Evolutionary conservation across 2,797 vertebrate genomes (phyloP), one percentile per base, ranked within the genome.

Genomic region (Chrosomus eos): DNA sequence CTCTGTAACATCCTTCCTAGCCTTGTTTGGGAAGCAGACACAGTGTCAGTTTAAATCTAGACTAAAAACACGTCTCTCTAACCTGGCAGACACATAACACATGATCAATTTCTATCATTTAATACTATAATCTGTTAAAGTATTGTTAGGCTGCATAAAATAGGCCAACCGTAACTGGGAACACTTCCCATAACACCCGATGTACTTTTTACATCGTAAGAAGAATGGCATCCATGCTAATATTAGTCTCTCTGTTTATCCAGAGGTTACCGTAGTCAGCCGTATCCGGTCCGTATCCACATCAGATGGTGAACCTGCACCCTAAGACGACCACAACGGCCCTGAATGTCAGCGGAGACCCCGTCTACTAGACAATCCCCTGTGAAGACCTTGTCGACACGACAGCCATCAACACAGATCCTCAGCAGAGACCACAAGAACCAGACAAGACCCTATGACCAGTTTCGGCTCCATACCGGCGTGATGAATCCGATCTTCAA

Each of bases 201-300:
- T 31, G 62, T 64, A 64, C 28, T 31, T 64, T 16, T 64, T 31
- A 64, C 28, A 31, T 18, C 28, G 6, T 31, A 64, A 64, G 26
- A 64, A 18, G 3, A 31, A 31, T 18, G 14, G 14, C 11, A 64
- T 64, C 28, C 31, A 31, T 7, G 7, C 62, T 64, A 4, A 31
- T 64, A 31, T 9, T 64, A 31, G 16, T 64, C 62, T 64, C 60
- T 62, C 62, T 18, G 62, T 64, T 18, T 31, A 64, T 31, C 62
- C 62, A 7, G 16, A 64, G 62, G 62, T 64, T 64, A 64, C 62
- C 62, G 62, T 64, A 64, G 62, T 64, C 62, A 18, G 62, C 62
- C 62, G 16, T 14, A 31, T 64, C 28, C 62, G 62, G 62, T 16
- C 26, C 62, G 14, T 64, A 64, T 64, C 62, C 62, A 64, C 26